A percentile compares a stretch with the other conserved stretches of the same genome.
phyloP scores from a whole-genome alignment of 2,797 vertebrate genomes.

The Carduelis carduelis region DNA sequence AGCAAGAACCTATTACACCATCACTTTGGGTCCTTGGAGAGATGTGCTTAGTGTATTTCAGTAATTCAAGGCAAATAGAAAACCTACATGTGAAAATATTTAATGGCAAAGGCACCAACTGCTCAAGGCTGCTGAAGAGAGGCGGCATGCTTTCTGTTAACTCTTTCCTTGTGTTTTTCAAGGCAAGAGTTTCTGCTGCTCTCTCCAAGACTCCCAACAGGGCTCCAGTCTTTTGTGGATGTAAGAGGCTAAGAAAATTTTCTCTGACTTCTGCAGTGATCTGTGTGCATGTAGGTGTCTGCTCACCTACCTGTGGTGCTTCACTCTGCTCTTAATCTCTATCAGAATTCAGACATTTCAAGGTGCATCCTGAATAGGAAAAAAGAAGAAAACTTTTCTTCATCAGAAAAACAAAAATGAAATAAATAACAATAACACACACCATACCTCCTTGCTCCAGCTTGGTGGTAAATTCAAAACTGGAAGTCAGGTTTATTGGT shows the following conservation, averaged over 20 bases:
- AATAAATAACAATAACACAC: neutral
- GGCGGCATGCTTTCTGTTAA: constrained; percentile 42
- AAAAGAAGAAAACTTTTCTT: neutral
- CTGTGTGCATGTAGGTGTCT: neutral
- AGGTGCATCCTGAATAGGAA: neutral
- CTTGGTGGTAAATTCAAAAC: neutral
- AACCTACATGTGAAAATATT: constrained; percentile 79
- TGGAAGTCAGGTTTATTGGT: neutral
- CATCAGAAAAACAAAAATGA: neutral
- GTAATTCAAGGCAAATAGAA: constrained; percentile 83
- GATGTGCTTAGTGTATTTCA: constrained; percentile 78
- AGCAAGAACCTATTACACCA: constrained; percentile 76
- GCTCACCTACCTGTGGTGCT: fast-evolving
- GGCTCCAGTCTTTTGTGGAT: neutral
- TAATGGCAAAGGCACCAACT: constrained; percentile 68
- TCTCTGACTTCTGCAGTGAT: neutral
- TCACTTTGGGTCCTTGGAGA: constrained; percentile 74
- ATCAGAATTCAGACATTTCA: neutral
- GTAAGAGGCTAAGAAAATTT: neutral
- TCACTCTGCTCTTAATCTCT: neutral
- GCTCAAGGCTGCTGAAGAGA: constrained; percentile 54
- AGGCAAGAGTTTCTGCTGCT: neutral
- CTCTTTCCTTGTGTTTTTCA: constrained; percentile 46
- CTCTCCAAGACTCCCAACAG: neutral
- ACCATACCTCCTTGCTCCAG: fast-evolving